These are phyloP conservation scores for Gavialis gangeticus DNA, from an alignment of 2,113 vertebrate genomes.

Conservation along the genomic window DNA sequence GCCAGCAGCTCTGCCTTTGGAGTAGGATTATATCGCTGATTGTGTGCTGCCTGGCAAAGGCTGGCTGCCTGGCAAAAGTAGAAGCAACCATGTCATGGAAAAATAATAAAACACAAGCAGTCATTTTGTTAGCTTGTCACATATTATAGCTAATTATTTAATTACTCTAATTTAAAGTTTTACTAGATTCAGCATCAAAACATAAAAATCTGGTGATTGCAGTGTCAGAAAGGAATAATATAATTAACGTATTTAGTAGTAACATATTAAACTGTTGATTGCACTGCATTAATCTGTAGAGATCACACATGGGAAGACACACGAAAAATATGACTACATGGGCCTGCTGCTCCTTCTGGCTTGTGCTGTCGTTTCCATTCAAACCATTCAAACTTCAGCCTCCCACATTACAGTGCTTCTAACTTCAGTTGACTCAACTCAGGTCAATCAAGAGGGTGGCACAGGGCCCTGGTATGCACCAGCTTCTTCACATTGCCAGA, in stretches of 20 bases:
- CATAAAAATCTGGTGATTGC: constrained; percentile 78
- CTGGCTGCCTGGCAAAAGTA: background rate
- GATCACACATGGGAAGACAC: background rate
- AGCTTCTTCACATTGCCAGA: background rate
- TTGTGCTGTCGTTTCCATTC: rapidly evolving
- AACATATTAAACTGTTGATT: constrained; percentile 76
- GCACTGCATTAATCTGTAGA: constrained; percentile 36
- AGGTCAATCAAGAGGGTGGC: background rate
- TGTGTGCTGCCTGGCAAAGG: background rate
- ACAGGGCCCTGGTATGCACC: background rate
- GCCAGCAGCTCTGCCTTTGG: background rate
- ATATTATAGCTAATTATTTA: constrained; percentile 77
- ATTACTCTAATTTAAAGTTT: constrained; percentile 79
- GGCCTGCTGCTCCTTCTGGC: background rate
- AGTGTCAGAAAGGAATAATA: constrained; percentile 71
- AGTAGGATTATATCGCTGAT: background rate
- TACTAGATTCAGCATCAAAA: constrained; percentile 74
- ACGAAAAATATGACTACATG: background rate
- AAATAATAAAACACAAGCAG: constrained; percentile 54
- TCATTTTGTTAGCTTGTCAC: constrained; percentile 65
- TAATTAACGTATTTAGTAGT: constrained; percentile 75
- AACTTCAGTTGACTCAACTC: background rate
- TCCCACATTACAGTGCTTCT: background rate
- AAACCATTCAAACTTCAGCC: background rate
- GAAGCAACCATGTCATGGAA: background rate